phyloP scores from a whole-genome alignment of 2,888 invertebrate species.

The Tiliacea aurago region DNA sequence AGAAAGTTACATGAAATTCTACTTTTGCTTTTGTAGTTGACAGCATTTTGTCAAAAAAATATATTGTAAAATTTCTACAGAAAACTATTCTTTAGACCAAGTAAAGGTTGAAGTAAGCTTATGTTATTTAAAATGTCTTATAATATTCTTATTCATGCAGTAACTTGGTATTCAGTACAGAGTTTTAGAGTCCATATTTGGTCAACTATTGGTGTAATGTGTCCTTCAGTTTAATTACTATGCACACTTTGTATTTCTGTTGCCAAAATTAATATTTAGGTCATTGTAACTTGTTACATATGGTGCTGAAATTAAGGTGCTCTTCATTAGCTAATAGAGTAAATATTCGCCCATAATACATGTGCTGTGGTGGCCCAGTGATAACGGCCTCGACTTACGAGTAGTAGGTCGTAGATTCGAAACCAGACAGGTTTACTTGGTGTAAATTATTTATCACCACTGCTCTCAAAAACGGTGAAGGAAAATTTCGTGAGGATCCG shows the following conservation, averaged over 20 bases:
- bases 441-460: too few relatives aligned
- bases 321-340: not conserved
- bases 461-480: too few relatives aligned
- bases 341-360: not conserved
- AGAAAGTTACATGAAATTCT: constrained; percentile 21
- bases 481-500: too few relatives aligned
- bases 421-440: too few relatives aligned
- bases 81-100: constrained; percentile 3
- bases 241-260: constrained; percentile 65
- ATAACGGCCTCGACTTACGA: too few relatives aligned
- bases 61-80: not conserved
- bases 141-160: constrained; percentile 26
- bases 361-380: too few relatives aligned
- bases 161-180: constrained; percentile 57
- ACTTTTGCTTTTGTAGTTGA: constrained; percentile 19
- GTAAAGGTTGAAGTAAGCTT: constrained; percentile 13
- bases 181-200: constrained; percentile 47
- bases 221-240: constrained; percentile 66
- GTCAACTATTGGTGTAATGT: constrained; percentile 58
- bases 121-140: constrained; percentile 36
- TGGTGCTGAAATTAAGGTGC: constrained; percentile 11
- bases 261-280: constrained; percentile 67
- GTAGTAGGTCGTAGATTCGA: too few relatives aligned
- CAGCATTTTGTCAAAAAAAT: not conserved
- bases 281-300: constrained; percentile 57